Conservation (phyloP, 2,888 invertebrate species). For the Macrophya annulata region DNA sequence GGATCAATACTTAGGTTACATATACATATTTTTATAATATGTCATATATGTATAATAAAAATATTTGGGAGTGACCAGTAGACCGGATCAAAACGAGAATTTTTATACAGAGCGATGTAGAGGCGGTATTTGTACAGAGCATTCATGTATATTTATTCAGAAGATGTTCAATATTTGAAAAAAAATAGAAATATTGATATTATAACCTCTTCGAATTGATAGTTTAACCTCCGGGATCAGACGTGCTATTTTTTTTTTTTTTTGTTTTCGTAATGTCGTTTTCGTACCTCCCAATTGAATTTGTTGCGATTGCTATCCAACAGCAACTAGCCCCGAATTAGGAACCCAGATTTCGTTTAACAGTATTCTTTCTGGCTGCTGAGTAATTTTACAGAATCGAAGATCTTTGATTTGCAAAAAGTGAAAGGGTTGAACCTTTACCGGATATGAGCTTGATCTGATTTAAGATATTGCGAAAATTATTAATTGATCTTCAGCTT, state of each 20-base stretch:
- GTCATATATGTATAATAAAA: neutral
- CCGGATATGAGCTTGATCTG: no score
- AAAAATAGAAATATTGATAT: neutral
- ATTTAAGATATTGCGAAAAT: no score
- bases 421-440: no score
- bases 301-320: neutral
- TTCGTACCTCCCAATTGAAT: neutral
- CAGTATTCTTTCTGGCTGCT: no score
- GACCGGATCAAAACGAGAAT: neutral
- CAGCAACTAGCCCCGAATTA: neutral
- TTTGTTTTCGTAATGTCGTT: neutral
- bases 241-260: neutral
- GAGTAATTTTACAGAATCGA: no score
- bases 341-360: no score
- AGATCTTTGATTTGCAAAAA: no score
- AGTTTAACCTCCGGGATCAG: neutral
- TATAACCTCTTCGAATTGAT: neutral
- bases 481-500: no score
- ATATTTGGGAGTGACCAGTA: neutral
- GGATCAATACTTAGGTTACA: neutral
- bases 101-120: neutral
- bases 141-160: neutral
- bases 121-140: neutral
- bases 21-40: neutral
- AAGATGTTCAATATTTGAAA: neutral